Evolutionary conservation across 2,888 invertebrate species (phyloP).

Genomic region (Danaus chrysippus): DNA sequence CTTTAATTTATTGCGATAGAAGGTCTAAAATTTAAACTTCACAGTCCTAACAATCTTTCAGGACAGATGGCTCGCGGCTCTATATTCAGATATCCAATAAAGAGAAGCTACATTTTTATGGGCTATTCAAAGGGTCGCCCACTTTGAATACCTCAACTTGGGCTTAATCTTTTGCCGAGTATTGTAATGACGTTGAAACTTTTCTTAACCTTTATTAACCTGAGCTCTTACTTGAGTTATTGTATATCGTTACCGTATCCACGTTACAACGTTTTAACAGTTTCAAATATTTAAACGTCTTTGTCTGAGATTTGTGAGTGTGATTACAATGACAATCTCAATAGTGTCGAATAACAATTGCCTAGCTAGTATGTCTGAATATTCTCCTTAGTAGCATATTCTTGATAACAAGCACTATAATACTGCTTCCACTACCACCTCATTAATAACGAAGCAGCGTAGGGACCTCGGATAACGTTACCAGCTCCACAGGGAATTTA

Average conservation of each 20-base stretch:
- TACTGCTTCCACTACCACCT: constrained; percentile 40
- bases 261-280: constrained; percentile 8
- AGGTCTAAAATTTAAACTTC: constrained; percentile 28
- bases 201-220: constrained; percentile 48
- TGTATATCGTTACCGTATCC: constrained; percentile 20
- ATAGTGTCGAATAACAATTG: constrained; percentile 12
- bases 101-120: constrained; percentile 61
- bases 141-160: constrained; percentile 60
- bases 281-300: constrained; percentile 4
- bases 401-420: constrained; percentile 18
- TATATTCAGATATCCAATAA: constrained; percentile 61
- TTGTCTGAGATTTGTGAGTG: background rate
- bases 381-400: constrained; percentile 7
- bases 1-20: constrained; percentile 24
- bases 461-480: too few relatives aligned
- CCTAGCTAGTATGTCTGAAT: constrained; percentile 11
- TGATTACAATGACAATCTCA: constrained; percentile 8
- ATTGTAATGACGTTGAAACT: too few relatives aligned
- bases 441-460: constrained; percentile 49
- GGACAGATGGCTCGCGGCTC: constrained; percentile 45
- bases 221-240: constrained; percentile 13
- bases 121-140: constrained; percentile 57
- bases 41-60: constrained; percentile 37
- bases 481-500: constrained; percentile 51
- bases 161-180: constrained; percentile 62